Conservation (phyloP, 2,888 invertebrate genomes). For the Tenthredo notha region DNA sequence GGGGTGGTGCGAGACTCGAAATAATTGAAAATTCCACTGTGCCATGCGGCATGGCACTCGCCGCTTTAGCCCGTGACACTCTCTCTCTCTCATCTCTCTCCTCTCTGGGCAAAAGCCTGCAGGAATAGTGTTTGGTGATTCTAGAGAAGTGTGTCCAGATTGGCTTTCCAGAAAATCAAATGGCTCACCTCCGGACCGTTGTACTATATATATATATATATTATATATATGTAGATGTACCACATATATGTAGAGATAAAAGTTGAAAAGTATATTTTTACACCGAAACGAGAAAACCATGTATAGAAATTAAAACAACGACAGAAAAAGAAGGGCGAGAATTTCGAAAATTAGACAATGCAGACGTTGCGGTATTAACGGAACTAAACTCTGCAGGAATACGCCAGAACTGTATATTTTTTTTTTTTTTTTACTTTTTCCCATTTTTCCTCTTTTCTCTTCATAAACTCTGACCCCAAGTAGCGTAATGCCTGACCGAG, state of each 20-base stretch:
- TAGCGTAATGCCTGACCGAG: constrained; percentile 34
- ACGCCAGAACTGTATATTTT: background rate
- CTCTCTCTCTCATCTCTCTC: background rate
- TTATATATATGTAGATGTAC: background rate
- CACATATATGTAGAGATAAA: too few species aligned
- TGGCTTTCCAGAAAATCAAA: constrained; percentile 25
- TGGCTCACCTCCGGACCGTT: background rate
- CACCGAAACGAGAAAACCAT: too few species aligned
- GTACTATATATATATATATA: background rate
- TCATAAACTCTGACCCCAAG: constrained; percentile 17
- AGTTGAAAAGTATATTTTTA: too few species aligned
- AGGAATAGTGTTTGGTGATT: constrained; percentile 34
- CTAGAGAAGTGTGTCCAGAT: constrained; percentile 19
- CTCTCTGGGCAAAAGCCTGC: background rate
- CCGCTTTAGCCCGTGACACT: constrained; percentile 3
- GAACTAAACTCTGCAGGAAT: background rate
- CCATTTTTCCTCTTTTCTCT: background rate
- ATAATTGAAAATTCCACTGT: constrained; percentile 53
- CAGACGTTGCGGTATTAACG: background rate
- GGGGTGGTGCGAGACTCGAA: constrained; percentile 12
- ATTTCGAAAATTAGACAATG: background rate
- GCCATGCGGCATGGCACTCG: constrained; percentile 27
- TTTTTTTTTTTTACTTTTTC: background rate
- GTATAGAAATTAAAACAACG: background rate
- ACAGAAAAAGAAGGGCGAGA: background rate